These are phyloP conservation scores for Macaria notata DNA, from an alignment of 2,888 invertebrate genomes.

Conservation along the genomic window DNA sequence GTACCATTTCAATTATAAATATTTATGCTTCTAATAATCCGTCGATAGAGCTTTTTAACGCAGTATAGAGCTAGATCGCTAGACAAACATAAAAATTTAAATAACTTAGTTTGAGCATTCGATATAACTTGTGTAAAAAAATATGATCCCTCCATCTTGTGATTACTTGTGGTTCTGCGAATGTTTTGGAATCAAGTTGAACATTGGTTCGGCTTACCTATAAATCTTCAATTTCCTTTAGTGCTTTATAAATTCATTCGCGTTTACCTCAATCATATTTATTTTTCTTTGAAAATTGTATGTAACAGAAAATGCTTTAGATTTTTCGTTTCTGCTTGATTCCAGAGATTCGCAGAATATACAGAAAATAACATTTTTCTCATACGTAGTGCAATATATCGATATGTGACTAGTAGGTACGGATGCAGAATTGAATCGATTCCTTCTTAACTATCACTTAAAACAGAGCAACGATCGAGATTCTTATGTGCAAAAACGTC, in stretches of 20 bases:
- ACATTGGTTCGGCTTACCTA: slow-evolving; percentile 26
- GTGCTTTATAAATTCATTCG: slow-evolving; percentile 23
- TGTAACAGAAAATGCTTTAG: slow-evolving; percentile 3
- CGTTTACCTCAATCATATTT: slow-evolving; percentile 21
- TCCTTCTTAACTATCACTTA: slow-evolving; percentile 50
- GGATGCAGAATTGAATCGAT: slow-evolving; percentile 55
- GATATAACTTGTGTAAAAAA: slow-evolving; percentile 73
- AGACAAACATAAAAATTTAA: slow-evolving; percentile 75
- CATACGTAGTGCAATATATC: slow-evolving; percentile 46
- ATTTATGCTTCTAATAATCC: slow-evolving; percentile 24
- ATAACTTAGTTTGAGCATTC: slow-evolving; percentile 70
- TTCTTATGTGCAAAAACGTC: slow-evolving; percentile 49
- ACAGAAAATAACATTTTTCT: slow-evolving; percentile 44
- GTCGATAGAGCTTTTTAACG: slow-evolving; percentile 62
- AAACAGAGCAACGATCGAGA: slow-evolving; percentile 46
- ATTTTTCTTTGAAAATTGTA: slow-evolving; percentile 21
- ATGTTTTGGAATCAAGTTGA: slow-evolving; percentile 47
- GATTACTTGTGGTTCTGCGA: slow-evolving; percentile 49
- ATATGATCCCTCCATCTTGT: slow-evolving; percentile 65
- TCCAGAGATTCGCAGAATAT: slow-evolving; percentile 43
- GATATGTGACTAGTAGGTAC: slow-evolving; percentile 69
- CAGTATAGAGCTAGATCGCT: slow-evolving; percentile 71
- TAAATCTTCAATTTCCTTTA: slow-evolving; percentile 32
- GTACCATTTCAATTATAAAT: slow-evolving; percentile 40
- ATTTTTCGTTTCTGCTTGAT: slow-evolving; percentile 37